Percentiles rank a stretch among this genome's conserved stretches.
phyloP scores from a whole-genome alignment of 2,113 vertebrate genomes.

The Stigmatopora argus region DNA sequence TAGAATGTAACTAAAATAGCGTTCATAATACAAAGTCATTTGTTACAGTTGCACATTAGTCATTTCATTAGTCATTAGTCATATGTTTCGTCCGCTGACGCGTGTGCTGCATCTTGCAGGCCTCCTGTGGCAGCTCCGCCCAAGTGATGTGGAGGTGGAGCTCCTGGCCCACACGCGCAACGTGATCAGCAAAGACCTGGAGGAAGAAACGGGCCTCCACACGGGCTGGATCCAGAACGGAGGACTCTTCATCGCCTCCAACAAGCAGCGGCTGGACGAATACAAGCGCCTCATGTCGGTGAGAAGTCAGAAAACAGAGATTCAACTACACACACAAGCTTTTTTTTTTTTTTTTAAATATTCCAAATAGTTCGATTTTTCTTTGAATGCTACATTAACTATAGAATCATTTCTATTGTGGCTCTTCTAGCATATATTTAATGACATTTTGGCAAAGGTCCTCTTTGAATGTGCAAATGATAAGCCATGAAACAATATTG shows the following conservation, averaged over 20 bases:
- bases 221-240: constrained; percentile 96
- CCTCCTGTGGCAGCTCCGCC: constrained; percentile 92
- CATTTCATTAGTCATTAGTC: background rate
- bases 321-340: no score
- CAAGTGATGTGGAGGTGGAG: constrained; percentile 93
- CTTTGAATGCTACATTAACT: no score
- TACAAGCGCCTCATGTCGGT: constrained; percentile 99
- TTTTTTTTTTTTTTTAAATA: constrained; percentile 1
- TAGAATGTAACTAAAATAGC: background rate
- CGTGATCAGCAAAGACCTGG: constrained; percentile 83
- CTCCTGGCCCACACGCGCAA: constrained; percentile 85
- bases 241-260: constrained; percentile 95
- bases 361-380: no score
- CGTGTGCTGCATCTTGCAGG: constrained; percentile 59
- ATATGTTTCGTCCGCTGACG: no score
- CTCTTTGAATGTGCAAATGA: background rate
- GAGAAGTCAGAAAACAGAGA: constrained; percentile 27
- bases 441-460: background rate
- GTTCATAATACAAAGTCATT: background rate
- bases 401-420: no score
- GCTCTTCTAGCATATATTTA: background rate
- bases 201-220: constrained; percentile 86
- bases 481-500: background rate
- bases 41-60: background rate
- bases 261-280: constrained; percentile 88